phyloP scores from a whole-genome alignment of 2,113 vertebrate genomes.

The Sinocyclocheilus grahami region DNA sequence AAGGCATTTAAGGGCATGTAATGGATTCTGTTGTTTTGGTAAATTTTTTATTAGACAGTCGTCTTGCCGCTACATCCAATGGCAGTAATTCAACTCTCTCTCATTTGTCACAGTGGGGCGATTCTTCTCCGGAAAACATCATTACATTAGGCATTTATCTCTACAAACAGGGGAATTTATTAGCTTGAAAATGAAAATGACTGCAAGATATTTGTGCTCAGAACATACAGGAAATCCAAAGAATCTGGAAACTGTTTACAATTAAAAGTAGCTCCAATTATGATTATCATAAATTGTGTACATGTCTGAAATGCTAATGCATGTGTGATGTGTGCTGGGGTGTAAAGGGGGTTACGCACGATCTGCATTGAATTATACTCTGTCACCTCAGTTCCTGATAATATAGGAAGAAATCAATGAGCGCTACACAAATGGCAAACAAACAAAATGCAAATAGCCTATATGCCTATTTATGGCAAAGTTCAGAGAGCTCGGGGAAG shows the following conservation, averaged over 20 bases:
- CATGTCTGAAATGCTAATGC: constrained; percentile 34
- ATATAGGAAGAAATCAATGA: not conserved
- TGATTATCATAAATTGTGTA: constrained; percentile 16
- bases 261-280: constrained; percentile 39
- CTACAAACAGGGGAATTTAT: constrained; percentile 49
- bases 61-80: constrained; percentile 44
- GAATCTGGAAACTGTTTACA: constrained; percentile 30
- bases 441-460: not conserved
- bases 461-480: not conserved
- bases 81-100: constrained; percentile 47
- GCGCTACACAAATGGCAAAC: not conserved
- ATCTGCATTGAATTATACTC: constrained; percentile 1
- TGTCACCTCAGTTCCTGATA: not conserved
- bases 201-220: constrained; percentile 31
- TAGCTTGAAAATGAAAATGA: constrained; percentile 49
- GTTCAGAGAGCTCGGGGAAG: not conserved
- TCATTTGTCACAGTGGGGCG: constrained; percentile 56
- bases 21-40: constrained; percentile 51
- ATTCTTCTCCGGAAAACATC: constrained; percentile 49
- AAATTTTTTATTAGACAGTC: constrained; percentile 46
- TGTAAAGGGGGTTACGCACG: constrained; percentile 8
- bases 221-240: constrained; percentile 34
- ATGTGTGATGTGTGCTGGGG: not conserved
- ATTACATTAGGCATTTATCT: constrained; percentile 54
- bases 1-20: constrained; percentile 48